A percentile compares a stretch with the other conserved stretches of the same genome.
Evolutionary conservation across 2,113 vertebrate genomes (phyloP).

Genomic region (Bufo gargarizans): DNA sequence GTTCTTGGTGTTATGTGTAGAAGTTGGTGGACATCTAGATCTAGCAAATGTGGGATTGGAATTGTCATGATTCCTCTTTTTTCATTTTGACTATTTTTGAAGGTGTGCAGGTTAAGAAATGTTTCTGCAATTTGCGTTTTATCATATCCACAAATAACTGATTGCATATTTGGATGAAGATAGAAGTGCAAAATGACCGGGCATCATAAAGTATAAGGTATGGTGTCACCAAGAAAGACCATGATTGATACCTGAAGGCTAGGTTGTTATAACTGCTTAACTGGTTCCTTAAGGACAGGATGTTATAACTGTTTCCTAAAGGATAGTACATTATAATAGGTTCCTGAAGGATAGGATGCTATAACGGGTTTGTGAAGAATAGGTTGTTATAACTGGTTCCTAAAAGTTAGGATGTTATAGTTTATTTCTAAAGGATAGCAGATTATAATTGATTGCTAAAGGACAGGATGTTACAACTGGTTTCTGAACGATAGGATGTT

Average conservation of each 20-base stretch:
- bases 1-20: neutral
- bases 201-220: neutral
- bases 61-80: neutral
- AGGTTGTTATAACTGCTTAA: neutral
- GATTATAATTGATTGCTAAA: neutral
- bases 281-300: neutral
- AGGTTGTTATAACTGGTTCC: neutral
- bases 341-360: neutral
- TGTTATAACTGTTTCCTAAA: neutral
- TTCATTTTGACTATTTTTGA: neutral
- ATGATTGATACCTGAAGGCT: neutral
- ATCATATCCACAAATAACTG: neutral
- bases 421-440: neutral
- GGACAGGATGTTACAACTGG: neutral
- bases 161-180: neutral
- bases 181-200: neutral
- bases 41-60: neutral
- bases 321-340: neutral
- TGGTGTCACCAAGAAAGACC: neutral
- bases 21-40: neutral
- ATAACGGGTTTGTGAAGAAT: neutral
- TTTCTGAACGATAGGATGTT: neutral
- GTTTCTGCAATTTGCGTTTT: neutral
- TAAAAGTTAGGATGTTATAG: neutral
- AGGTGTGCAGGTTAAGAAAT: neutral